phyloP scores from a whole-genome alignment of 2,113 vertebrate genomes.

The Lota lota region DNA sequence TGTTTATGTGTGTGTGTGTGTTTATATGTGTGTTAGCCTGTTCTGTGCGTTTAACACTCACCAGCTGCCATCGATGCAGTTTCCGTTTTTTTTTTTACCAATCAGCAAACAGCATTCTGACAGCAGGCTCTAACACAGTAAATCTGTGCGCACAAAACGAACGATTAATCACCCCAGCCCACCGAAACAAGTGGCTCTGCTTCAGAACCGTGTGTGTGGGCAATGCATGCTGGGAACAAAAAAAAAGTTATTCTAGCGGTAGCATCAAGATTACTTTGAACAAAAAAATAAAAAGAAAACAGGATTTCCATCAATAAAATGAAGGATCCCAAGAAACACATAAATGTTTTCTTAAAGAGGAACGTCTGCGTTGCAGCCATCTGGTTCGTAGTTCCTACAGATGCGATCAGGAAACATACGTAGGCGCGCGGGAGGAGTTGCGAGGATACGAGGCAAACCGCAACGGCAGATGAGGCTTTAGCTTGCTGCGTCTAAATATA shows the following conservation, averaged over 20 bases:
- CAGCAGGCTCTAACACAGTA: constrained; percentile 34
- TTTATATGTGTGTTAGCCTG: constrained; percentile 10
- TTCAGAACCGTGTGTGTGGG: constrained; percentile 43
- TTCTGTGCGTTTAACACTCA: constrained; percentile 33
- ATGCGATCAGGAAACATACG: no score
- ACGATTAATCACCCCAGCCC: constrained; percentile 47
- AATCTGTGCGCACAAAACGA: constrained; percentile 27
- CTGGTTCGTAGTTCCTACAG: no score
- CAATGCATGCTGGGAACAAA: constrained; percentile 37
- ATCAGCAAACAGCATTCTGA: constrained; percentile 16
- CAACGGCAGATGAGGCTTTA: constrained; percentile 41
- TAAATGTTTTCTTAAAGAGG: not conserved
- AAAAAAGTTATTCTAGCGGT: constrained; percentile 14
- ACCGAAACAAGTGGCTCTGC: constrained; percentile 35
- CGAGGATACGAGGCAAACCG: not conserved
- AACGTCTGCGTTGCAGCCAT: no score
- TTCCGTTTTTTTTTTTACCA: constrained; percentile 1
- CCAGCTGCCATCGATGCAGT: constrained; percentile 11
- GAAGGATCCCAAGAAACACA: no score
- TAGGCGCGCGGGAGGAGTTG: no score
- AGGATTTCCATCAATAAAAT: not conserved
- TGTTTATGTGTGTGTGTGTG: not conserved
- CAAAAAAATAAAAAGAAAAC: constrained; percentile 29
- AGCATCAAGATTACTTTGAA: constrained; percentile 28
- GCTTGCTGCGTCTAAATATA: constrained; percentile 38